These are phyloP conservation scores for Rhinoraja longicauda DNA, from an alignment of 2,797 vertebrate genomes.

Conservation along the genomic window DNA sequence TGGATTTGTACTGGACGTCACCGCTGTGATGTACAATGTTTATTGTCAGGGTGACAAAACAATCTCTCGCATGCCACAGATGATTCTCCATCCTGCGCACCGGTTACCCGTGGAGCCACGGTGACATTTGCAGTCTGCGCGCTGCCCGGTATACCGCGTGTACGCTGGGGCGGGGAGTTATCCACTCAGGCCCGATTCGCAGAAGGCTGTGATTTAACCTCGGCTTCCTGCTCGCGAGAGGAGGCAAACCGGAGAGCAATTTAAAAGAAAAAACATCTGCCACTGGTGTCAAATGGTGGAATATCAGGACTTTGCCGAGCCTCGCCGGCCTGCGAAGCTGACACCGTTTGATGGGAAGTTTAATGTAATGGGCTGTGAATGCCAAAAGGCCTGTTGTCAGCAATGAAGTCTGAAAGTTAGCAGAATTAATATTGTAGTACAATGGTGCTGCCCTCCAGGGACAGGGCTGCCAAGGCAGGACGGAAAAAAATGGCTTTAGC, in stretches of 20 bases:
- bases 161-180: background rate
- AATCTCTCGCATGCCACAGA: slow-evolving; percentile 69
- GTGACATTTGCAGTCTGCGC: slow-evolving; percentile 44
- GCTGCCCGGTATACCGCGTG: background rate
- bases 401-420: slow-evolving; percentile 74
- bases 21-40: slow-evolving; percentile 65
- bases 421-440: slow-evolving; percentile 70
- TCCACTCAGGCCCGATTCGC: slow-evolving; percentile 49
- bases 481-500: slow-evolving; percentile 64
- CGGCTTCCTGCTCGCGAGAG: slow-evolving; percentile 54
- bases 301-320: slow-evolving; percentile 60
- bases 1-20: slow-evolving; percentile 72
- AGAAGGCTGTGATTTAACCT: slow-evolving; percentile 53
- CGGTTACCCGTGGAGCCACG: slow-evolving; percentile 52
- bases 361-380: slow-evolving; percentile 71
- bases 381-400: slow-evolving; percentile 77
- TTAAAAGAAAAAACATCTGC: slow-evolving; percentile 78
- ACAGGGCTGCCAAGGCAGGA: slow-evolving; percentile 58
- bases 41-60: slow-evolving; percentile 75
- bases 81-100: slow-evolving; percentile 60
- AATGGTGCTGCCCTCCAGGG: slow-evolving; percentile 66
- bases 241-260: slow-evolving; percentile 82
- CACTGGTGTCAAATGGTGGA: slow-evolving; percentile 66
- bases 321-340: slow-evolving; percentile 70
- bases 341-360: slow-evolving; percentile 74